A percentile compares a stretch with the other conserved stretches of the same genome.
These are phyloP conservation scores for Scotopteryx bipunctaria DNA, from an alignment of 2,888 invertebrate genomes.

Conservation along the genomic window DNA sequence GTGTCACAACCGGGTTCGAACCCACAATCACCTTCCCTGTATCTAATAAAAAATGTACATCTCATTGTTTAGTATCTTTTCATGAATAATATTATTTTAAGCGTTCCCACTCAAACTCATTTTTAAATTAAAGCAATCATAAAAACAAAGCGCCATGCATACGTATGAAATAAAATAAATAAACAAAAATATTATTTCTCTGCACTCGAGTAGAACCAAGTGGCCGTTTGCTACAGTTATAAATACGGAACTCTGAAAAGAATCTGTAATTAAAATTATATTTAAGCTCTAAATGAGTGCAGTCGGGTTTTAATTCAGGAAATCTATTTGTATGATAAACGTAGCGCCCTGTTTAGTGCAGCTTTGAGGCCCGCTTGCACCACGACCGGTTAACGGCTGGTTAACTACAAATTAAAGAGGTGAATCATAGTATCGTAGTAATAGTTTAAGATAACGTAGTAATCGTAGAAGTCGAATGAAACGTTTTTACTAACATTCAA, in stretches of 20 bases:
- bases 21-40: too few species aligned
- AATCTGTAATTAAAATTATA: conserved; percentile 32
- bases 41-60: too few species aligned
- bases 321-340: conserved; percentile 67
- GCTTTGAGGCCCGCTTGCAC: conserved; percentile 16
- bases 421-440: too few species aligned
- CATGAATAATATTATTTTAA: too few species aligned
- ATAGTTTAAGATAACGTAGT: too few species aligned
- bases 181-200: too few species aligned
- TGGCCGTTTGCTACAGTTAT: conserved; percentile 2
- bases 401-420: not conserved
- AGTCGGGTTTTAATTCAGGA: conserved; percentile 51
- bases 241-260: conserved; percentile 9
- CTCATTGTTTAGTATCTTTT: too few species aligned
- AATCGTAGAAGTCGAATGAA: too few species aligned
- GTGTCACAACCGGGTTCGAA: too few species aligned
- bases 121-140: not conserved
- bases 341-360: conserved; percentile 44
- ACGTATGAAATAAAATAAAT: not conserved
- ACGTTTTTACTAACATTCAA: too few species aligned
- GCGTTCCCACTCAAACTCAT: too few species aligned
- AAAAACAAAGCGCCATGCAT: not conserved
- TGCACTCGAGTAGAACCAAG: not conserved
- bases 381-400: conserved; percentile 4
- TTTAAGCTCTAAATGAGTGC: conserved; percentile 43